A percentile compares a stretch with the other conserved stretches of the same genome.
These are phyloP conservation scores for Caerostris extrusa DNA, from an alignment of 1,140 invertebrate genomes.

Conservation along the genomic window DNA sequence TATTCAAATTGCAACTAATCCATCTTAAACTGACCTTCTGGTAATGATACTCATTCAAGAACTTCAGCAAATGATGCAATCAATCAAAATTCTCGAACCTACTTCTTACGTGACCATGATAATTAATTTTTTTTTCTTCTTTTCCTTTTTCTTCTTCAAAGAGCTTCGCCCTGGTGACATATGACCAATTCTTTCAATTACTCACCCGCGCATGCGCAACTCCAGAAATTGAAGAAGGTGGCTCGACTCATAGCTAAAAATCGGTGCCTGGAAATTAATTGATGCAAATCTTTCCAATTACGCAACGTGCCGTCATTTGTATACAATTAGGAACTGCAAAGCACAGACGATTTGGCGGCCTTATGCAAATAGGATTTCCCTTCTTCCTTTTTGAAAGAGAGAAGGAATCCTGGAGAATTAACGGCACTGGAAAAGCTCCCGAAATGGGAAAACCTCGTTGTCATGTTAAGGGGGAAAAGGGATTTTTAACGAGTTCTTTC, in stretches of 20 bases:
- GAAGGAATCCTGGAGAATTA: constrained; percentile 47
- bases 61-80: not conserved
- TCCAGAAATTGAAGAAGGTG: too few relatives aligned
- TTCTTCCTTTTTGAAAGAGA: constrained; percentile 14
- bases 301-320: constrained; percentile 63
- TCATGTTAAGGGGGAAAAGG: constrained; percentile 38
- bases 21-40: not conserved
- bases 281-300: constrained; percentile 74
- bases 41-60: not conserved
- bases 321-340: constrained; percentile 55
- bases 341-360: constrained; percentile 19
- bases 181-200: too few relatives aligned
- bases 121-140: not conserved
- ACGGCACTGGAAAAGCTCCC: constrained; percentile 27
- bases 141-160: too few relatives aligned
- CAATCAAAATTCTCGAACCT: not conserved
- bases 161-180: too few relatives aligned
- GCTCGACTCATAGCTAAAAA: too few relatives aligned
- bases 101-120: not conserved
- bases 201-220: too few relatives aligned
- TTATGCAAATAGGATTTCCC: constrained; percentile 64
- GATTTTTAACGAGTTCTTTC: constrained; percentile 63
- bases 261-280: constrained; percentile 43
- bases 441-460: constrained; percentile 38
- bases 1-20: too few relatives aligned